phyloP scores from a whole-genome alignment of 2,797 vertebrate genomes.

The Poecilia wingei region DNA sequence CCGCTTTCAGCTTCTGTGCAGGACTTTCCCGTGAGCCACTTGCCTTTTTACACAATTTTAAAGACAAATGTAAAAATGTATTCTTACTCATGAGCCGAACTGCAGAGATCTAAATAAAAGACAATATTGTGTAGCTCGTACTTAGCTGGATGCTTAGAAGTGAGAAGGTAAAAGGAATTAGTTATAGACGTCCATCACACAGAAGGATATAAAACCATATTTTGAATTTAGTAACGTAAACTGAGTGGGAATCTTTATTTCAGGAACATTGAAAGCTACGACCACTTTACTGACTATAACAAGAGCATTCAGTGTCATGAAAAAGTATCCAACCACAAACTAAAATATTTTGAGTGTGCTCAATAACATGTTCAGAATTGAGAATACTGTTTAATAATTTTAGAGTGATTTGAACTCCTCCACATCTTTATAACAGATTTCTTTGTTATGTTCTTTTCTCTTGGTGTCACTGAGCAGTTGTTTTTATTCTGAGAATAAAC shows the following conservation, averaged over 20 bases:
- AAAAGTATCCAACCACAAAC: neutral
- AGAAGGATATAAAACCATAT: conserved; percentile 23
- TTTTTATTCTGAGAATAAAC: neutral
- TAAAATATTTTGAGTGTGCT: neutral
- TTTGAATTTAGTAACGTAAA: conserved; percentile 17
- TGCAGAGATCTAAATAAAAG: conserved; percentile 11
- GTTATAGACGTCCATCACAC: conserved; percentile 37
- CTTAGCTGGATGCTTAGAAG: neutral
- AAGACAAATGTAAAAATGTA: conserved; percentile 26
- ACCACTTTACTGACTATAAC: neutral
- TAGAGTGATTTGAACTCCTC: neutral
- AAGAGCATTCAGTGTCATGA: neutral
- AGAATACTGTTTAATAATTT: neutral
- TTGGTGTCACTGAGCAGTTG: neutral
- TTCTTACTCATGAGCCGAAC: conserved; percentile 11
- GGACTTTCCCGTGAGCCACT: neutral
- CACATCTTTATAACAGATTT: neutral
- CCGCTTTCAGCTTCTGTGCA: neutral
- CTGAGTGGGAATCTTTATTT: conserved; percentile 39
- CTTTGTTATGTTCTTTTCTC: neutral
- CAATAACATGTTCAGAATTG: neutral
- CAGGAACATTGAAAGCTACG: neutral
- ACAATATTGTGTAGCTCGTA: conserved; percentile 1
- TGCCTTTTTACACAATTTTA: conserved; percentile 7
- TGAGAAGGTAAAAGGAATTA: neutral